phyloP scores from a whole-genome alignment of 2,797 vertebrate species.

The Hipposideros larvatus region DNA sequence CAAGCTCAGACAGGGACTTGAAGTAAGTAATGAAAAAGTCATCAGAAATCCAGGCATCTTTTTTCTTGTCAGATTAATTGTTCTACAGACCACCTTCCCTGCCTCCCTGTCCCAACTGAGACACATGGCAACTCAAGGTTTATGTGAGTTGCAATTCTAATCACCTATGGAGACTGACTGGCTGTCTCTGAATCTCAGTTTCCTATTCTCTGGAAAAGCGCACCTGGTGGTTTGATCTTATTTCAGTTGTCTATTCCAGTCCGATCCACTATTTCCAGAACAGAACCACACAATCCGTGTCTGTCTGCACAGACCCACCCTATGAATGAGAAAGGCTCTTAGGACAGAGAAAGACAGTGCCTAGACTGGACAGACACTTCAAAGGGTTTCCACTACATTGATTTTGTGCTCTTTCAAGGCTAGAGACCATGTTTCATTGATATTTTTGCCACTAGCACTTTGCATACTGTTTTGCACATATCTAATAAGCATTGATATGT shows the following conservation, averaged over 20 bases:
- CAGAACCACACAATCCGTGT: background rate
- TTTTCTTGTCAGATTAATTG: background rate
- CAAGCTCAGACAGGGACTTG: background rate
- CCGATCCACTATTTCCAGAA: background rate
- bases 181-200: background rate
- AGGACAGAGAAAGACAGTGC: background rate
- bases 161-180: background rate
- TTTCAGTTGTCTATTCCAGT: background rate
- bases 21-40: background rate
- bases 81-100: background rate
- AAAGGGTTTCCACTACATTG: background rate
- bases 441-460: slow-evolving; percentile 66
- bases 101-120: background rate
- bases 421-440: slow-evolving; percentile 19
- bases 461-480: slow-evolving; percentile 40
- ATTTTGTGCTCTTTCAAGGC: slow-evolving; percentile 2
- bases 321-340: background rate
- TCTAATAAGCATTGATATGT: slow-evolving; percentile 36
- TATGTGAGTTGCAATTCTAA: background rate
- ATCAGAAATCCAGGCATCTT: background rate
- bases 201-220: background rate
- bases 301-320: background rate
- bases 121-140: background rate
- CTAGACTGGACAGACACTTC: background rate
- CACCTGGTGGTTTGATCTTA: background rate